Evolutionary conservation across 2,797 vertebrate species (phyloP), one percentile per base, ranked within the genome.

Genomic region (Sebastes miniatus): DNA sequence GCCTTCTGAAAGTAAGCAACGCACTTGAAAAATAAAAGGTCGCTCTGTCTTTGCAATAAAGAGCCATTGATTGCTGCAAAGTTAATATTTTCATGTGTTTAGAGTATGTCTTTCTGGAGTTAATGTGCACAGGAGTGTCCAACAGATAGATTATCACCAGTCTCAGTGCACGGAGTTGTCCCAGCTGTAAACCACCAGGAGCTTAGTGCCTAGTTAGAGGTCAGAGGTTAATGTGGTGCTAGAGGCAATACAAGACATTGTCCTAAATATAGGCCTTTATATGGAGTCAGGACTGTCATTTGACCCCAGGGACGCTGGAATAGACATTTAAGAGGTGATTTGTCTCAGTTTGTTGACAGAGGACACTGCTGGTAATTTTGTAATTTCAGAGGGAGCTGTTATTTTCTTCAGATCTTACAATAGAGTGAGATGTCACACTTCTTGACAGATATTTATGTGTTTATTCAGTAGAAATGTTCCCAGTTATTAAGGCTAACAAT

Each of bases 151-250:
- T 80, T 25, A 52, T 57, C 39, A 31, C 39, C 22, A 56, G 47
- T 77, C 76, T 76, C 20, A 32, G 73, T 50, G 34, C 22, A 39
- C 69, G 81, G 82, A 39, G 72, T 68, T 71, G 64, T 84, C 82
- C 79, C 86, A 93, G 93, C 87, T 87, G 92, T 90, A 89, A 90
- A 90, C 84, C 89, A 91, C 81, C 80, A 83, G 78, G 72, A 90
- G 87, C 84, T 89, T 83, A 89, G 88, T 69, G 83, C 83, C 77
- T 85, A 83, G 84, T 88, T 86, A 80, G 76, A 83, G 91, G 90
- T 93, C 91, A 91, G 77, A 86, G 91, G 93, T 94, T 90, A 92
- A 93, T 86, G 83, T 86, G 86, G 69, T 89, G 92, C 93, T 91
- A n/a, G 85, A 89, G 92, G 89, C 88, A 68, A 89, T 89, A 89